Base-by-base conservation (phyloP, 2,113 vertebrate genomes). In the Xerus inauris region DNA sequence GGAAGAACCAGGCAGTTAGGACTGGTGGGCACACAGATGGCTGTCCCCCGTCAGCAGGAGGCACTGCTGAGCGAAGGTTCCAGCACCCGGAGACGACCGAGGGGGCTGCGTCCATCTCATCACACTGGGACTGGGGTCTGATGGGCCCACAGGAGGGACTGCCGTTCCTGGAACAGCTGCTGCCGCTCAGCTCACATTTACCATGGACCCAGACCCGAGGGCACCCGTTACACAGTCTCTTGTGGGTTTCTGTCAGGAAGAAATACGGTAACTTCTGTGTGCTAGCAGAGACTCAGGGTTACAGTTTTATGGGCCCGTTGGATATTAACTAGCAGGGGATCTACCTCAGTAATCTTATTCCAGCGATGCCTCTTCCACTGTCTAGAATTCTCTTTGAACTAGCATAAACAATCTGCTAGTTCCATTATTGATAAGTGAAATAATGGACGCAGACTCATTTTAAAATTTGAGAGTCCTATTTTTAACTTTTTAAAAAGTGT, bases 41-140 rank as follows among this genome's bases (percentile, higher is more conserved):
- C 9, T 24, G 24, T 3, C 7, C 22, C 47, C 77, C 24, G 87
- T 97, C 96, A 97, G 97, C 76, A 82, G 93, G 76, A 90, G 94
- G 77, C 75, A 49, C 35, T 9, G 57, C 94, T 91, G 91, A 65
- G 89, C 79, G 86, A 71, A 47, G 16, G n/a, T 45, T 38, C 51
- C 75, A 92, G 64, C 69, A 65, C 80, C 35, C 59, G 40, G 40
- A 81, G 72, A 76, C 26, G 51, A 92, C 20, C 20, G 54, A 22
- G 54, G 54, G 8, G 22, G 59, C 59, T 8, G 59, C 24, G 28
- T 24, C 59, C 59, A 7, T 24, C 8, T 28, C 54, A 20, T 24
- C 54, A 57, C 16, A 22, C 54, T 20, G 20, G 54, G 54, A 22
- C 7, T 2, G 8, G 54, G 54, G 54, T 57, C 54, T 6, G 6